These are phyloP conservation scores for Chrysolina oricalcia DNA, from an alignment of 2,888 invertebrate genomes.

Conservation along the genomic window DNA sequence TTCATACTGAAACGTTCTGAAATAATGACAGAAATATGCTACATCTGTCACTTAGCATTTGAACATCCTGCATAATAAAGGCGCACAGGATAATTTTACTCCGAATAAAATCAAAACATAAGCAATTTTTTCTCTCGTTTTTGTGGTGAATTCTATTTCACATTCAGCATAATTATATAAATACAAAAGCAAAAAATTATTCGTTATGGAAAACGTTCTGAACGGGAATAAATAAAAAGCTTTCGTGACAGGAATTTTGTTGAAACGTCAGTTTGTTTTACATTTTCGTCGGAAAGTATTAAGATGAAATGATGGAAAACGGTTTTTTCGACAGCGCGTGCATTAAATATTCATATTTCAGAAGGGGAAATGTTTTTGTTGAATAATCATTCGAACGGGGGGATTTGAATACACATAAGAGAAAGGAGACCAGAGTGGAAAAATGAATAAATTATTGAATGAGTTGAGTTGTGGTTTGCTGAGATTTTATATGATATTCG, in stretches of 20 bases:
- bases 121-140: not conserved
- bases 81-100: too few species aligned
- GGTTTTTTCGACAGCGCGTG: not conserved
- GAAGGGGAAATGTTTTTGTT: constrained; percentile 5
- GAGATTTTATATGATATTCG: not conserved
- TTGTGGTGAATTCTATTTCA: not conserved
- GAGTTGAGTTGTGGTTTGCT: not conserved
- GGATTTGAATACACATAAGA: not conserved
- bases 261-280: constrained; percentile 14
- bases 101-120: not conserved
- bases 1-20: too few species aligned
- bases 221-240: constrained; percentile 3
- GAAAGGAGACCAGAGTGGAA: not conserved
- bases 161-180: not conserved
- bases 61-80: too few species aligned
- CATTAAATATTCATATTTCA: constrained; percentile 21
- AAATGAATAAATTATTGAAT: not conserved
- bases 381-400: not conserved
- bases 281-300: constrained; percentile 3
- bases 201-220: not conserved
- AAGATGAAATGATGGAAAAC: constrained; percentile 8
- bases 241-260: constrained; percentile 16
- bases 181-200: not conserved
- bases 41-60: too few species aligned
- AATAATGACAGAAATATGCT: too few species aligned